phyloP scores from a whole-genome alignment of 2,797 vertebrate genomes.

The Astyanax mexicanus region DNA sequence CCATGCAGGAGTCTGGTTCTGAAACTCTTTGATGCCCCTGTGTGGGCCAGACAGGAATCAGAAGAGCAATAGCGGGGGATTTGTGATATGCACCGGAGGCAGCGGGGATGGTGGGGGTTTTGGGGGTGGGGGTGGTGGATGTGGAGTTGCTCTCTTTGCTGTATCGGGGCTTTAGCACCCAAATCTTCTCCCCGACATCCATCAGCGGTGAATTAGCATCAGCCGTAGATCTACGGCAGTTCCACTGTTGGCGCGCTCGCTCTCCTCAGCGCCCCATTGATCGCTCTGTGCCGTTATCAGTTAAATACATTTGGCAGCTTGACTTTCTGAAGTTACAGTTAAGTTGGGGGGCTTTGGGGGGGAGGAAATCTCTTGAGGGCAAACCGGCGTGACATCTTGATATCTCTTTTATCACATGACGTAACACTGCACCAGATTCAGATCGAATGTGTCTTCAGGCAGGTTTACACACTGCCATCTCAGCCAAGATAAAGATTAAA shows the following conservation, averaged over 20 bases:
- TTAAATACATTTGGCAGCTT: slow-evolving; percentile 47
- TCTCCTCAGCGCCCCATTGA: slow-evolving; percentile 28
- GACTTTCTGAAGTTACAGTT: slow-evolving; percentile 48
- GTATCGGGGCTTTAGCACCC: slow-evolving; percentile 20
- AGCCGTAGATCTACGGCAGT: slow-evolving; percentile 26
- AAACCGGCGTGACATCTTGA: slow-evolving; percentile 12
- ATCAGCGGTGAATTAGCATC: slow-evolving; percentile 41
- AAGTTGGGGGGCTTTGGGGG: slow-evolving; percentile 5
- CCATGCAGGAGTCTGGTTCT: not conserved
- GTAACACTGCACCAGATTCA: not conserved
- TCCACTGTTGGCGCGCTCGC: slow-evolving; percentile 5
- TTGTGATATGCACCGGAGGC: not conserved
- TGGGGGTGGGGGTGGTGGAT: too few species aligned
- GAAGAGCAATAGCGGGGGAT: not conserved
- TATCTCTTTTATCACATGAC: slow-evolving; percentile 4
- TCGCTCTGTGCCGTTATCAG: slow-evolving; percentile 31
- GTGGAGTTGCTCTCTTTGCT: not conserved
- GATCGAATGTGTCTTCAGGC: not conserved
- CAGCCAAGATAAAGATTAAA: not conserved
- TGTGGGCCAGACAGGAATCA: slow-evolving; percentile 6
- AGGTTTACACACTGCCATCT: not conserved
- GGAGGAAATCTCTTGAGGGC: slow-evolving; percentile 15
- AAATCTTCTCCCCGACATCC: slow-evolving; percentile 39
- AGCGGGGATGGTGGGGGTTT: not conserved
- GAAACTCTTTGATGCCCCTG: slow-evolving; percentile 6